Evolutionary conservation across 1,140 invertebrate species (phyloP).

Genomic region (Pseudomyrmex pallidus): DNA sequence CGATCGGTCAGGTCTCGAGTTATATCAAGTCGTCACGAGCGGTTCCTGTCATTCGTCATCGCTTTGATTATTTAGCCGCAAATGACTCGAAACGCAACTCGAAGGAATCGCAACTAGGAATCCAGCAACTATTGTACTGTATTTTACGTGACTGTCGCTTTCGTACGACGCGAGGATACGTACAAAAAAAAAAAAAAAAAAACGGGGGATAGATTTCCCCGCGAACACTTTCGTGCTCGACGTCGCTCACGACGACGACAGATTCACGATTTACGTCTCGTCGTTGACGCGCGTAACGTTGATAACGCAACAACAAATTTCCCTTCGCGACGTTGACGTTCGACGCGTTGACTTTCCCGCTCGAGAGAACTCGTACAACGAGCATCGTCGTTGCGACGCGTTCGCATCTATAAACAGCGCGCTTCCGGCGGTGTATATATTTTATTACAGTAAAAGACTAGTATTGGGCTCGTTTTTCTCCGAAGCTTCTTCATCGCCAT

Average conservation of each 20-base stretch:
- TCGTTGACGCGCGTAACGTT: not conserved
- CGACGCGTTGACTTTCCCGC: not conserved
- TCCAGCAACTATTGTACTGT: slow-evolving; percentile 6
- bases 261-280: not conserved
- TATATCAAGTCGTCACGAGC: slow-evolving; percentile 1
- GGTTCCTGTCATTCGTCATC: not conserved
- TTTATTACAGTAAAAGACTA: not conserved
- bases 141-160: slow-evolving; percentile 1
- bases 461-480: not conserved
- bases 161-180: not conserved
- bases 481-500: not conserved
- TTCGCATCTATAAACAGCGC: not conserved
- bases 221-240: slow-evolving; percentile 10
- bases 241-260: not conserved
- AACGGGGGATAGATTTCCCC: not conserved
- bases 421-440: not conserved
- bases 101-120: slow-evolving; percentile 25
- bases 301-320: slow-evolving; percentile 5
- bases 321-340: not conserved
- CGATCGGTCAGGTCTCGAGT: slow-evolving; percentile 34
- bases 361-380: not conserved
- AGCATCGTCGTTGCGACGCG: slow-evolving; percentile 5
- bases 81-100: slow-evolving; percentile 24
- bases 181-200: not conserved
- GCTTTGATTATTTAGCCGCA: not conserved